These are phyloP conservation scores for Hippocampus zosterae DNA, from an alignment of 2,113 vertebrate genomes.

Conservation along the genomic window DNA sequence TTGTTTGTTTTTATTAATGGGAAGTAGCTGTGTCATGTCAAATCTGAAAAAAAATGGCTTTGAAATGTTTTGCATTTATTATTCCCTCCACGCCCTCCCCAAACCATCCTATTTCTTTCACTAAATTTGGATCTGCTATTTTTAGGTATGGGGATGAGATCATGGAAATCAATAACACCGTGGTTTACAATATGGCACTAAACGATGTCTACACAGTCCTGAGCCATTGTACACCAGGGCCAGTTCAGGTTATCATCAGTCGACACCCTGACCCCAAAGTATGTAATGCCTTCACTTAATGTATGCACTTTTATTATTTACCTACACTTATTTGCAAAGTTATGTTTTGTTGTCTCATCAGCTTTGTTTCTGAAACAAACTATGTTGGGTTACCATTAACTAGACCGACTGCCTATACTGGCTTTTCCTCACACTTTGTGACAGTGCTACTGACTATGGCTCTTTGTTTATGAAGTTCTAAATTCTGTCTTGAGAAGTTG, in stretches of 20 bases:
- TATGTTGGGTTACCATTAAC: neutral
- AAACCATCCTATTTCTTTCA: neutral
- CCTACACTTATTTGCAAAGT: too few species aligned
- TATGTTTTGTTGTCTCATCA: too few species aligned
- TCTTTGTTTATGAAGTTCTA: too few species aligned
- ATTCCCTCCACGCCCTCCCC: too few species aligned
- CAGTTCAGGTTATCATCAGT: constrained; percentile 84
- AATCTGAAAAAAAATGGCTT: neutral
- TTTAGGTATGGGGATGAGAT: constrained; percentile 90
- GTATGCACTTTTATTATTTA: neutral
- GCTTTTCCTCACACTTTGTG: too few species aligned
- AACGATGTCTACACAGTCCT: constrained; percentile 85
- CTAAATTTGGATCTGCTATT: neutral
- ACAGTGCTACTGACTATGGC: too few species aligned
- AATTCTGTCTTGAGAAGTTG: too few species aligned
- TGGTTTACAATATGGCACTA: constrained; percentile 82
- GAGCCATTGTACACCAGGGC: constrained; percentile 83
- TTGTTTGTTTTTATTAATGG: too few species aligned
- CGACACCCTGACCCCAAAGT: constrained; percentile 91
- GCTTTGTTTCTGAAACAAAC: too few species aligned
- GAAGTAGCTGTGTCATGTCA: too few species aligned
- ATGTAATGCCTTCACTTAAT: constrained; percentile 13
- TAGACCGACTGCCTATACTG: too few species aligned
- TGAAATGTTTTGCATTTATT: neutral
- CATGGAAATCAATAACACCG: constrained; percentile 82